A percentile compares a stretch with the other conserved stretches of the same genome.
phyloP scores from a whole-genome alignment of 2,797 vertebrate species.

The Lacerta agilis region DNA sequence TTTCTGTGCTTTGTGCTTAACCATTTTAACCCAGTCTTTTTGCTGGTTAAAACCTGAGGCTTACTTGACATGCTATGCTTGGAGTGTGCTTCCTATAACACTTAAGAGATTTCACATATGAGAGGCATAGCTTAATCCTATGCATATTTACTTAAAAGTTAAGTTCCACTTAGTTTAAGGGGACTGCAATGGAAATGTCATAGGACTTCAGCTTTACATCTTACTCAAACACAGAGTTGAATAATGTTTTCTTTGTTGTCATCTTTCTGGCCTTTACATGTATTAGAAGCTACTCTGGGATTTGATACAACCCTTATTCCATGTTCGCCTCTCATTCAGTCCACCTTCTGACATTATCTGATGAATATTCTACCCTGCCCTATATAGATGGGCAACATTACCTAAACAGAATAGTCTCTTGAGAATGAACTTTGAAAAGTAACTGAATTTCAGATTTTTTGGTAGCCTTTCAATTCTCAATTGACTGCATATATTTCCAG shows the following conservation, averaged over 20 bases:
- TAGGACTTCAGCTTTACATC: neutral
- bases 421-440: neutral
- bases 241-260: neutral
- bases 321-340: neutral
- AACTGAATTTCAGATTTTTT: neutral
- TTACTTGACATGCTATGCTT: neutral
- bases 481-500: neutral
- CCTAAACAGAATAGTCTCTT: neutral
- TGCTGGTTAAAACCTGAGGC: neutral
- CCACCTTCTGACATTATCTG: neutral
- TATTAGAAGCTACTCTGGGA: neutral
- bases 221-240: neutral
- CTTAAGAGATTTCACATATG: neutral
- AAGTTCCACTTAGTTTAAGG: too few species aligned
- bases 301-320: neutral
- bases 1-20: neutral
- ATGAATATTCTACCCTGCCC: neutral
- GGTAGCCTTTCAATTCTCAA: neutral
- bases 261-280: neutral
- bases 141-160: neutral
- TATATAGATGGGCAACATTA: neutral
- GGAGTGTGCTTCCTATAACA: neutral
- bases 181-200: neutral
- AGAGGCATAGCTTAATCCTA: neutral
- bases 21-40: neutral